phyloP scores from a whole-genome alignment of 2,113 vertebrate species.

The Dasyprocta punctata region DNA sequence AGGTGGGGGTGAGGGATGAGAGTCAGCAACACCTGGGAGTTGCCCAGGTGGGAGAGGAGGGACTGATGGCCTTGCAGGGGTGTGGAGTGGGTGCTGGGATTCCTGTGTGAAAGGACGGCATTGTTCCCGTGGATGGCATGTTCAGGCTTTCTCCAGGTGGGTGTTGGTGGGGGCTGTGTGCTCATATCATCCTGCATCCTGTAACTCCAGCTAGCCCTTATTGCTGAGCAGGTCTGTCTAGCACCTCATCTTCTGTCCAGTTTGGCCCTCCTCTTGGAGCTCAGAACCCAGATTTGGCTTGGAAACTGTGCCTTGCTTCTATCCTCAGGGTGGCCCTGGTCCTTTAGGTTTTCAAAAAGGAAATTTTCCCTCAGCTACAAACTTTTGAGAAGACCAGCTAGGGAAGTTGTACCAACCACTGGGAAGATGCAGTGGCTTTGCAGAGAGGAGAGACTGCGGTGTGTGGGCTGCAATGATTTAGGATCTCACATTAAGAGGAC shows the following conservation, averaged over 20 bases:
- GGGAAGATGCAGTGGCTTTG: neutral
- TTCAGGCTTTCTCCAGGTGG: conserved; percentile 17
- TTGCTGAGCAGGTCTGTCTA: neutral
- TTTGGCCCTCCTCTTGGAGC: neutral
- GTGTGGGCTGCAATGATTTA: neutral
- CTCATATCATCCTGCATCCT: neutral
- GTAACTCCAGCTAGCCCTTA: neutral
- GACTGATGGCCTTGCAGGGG: neutral
- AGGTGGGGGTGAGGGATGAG: neutral
- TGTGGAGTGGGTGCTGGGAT: neutral
- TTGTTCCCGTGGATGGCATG: neutral
- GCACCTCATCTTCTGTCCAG: neutral
- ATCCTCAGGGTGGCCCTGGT: neutral
- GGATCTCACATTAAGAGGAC: neutral
- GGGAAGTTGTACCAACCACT: neutral
- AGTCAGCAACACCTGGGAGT: neutral
- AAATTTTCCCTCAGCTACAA: neutral
- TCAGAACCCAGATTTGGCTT: neutral
- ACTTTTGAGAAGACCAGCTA: neutral
- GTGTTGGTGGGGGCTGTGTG: neutral
- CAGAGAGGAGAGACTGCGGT: neutral
- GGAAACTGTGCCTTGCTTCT: neutral
- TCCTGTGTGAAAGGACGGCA: conserved; percentile 9
- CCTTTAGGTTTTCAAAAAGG: neutral
- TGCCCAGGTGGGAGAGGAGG: conserved; percentile 7